Conservation (phyloP, 2,113 vertebrate species). For the Acrocephalus arundinaceus region DNA sequence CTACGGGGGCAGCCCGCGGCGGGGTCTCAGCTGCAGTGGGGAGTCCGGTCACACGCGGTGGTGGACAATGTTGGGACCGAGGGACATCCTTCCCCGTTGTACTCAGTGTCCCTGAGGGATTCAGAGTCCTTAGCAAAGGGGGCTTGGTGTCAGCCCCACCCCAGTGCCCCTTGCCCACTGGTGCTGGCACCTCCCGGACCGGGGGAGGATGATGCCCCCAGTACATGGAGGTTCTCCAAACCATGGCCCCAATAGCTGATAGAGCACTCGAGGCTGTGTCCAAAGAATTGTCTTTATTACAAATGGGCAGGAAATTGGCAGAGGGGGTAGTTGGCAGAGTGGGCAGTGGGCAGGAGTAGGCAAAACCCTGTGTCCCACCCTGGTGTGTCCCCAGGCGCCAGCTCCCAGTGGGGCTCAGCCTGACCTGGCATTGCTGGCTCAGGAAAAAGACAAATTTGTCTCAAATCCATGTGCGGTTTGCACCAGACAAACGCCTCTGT, state of each 20-base stretch:
- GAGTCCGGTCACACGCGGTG: background rate
- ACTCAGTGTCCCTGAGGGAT: background rate
- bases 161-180: background rate
- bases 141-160: background rate
- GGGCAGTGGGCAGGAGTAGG: background rate
- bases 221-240: fast-evolving
- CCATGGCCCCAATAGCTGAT: fast-evolving
- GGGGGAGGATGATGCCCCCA: fast-evolving
- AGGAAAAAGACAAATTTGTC: background rate
- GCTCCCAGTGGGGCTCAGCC: background rate
- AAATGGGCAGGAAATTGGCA: background rate
- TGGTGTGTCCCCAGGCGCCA: fast-evolving
- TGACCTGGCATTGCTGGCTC: background rate
- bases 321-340: background rate
- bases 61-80: background rate
- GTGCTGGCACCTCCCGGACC: background rate
- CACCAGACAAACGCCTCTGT: conserved; percentile 9
- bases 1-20: background rate
- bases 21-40: background rate
- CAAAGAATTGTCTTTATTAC: conserved; percentile 49
- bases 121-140: background rate
- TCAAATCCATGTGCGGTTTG: background rate
- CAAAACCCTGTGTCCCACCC: fast-evolving
- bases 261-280: background rate
- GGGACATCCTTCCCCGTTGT: background rate